Evolutionary conservation across 2,888 invertebrate species (phyloP), one percentile per base, ranked within the genome.

Genomic region (Coleophora deauratella): DNA sequence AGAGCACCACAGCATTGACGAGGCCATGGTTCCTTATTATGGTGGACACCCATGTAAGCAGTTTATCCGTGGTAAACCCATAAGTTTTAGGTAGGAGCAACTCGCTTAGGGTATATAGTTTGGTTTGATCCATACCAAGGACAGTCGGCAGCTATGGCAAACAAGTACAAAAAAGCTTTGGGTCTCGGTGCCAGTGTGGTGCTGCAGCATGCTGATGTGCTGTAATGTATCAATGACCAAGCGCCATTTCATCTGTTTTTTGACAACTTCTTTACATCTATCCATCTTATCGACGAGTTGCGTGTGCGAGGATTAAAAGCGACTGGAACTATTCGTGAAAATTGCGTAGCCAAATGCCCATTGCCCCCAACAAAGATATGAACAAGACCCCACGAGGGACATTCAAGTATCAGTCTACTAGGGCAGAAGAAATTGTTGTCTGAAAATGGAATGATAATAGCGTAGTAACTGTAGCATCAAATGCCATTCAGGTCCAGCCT

Each of bases 111-210:
- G 9, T 36, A 36, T 9, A 15, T 36, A 9, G 7, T 36, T n/a
- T 36, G 27, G 36, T 36, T 36, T 36, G 27, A 36, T 12, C 36
- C 36, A 2, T 36, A 27, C 12, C 36, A 36, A 36, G 36, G 36
- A n/a, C 27, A 36, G 3, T 11, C 27, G 11, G 27, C 27, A n/a
- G 34, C 1, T 13, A 33, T 35, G 1, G 11, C 35, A 27, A 7
- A 32, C n/a, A 3, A 6, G 2, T 45, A 45, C 9, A 45, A 34
- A 31, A 30, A 37, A 9, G 2, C 2, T 4, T 32, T 41, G 9
- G 44, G 44, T 9, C 27, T 43, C 14, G 44, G 44, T 14, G 38
- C 27, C 1, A 38, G 40, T 33, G 40, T 41, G 1, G 40, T 41
- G 33, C 35, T 44, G 28, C 35, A 36, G 11, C 39, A 32, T 11